Base-by-base conservation (phyloP, 2,113 vertebrate genomes). In the Galemys pyrenaicus region DNA sequence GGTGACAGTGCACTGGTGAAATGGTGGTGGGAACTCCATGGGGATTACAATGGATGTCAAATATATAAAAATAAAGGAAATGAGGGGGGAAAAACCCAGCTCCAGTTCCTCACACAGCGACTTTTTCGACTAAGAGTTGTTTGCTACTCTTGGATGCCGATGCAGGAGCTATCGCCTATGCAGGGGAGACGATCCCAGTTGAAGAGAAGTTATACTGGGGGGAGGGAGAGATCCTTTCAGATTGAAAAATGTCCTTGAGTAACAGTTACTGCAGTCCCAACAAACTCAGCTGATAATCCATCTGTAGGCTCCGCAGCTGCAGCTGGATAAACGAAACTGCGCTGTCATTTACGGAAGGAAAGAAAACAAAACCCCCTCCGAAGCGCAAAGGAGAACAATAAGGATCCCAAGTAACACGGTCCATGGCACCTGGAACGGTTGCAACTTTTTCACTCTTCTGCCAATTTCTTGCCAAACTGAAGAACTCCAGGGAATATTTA, bases 291-390 rank as follows among this genome's bases (percentile, higher is more conserved):
- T 93, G 64, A 92, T 83, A 92, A 96, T 58, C 87, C 80, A 56
- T 89, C 62, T 58, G 79, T 81, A 51, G 51, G 62, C 71, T 60
- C 70, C 13, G 7, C 70, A 95, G 73, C 35, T 19, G 71, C 95
- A 96, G 90, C 95, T 96, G 90, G 65, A 92, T 89, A 92, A 97
- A 95, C 39, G 2, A 96, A 96, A 62, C 51, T n/a, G 15, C 8
- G 15, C 39, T 83, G 74, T 87, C 64, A 22, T 78, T 94, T 94
- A 77, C 84, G 67, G 16, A 49, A 60, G 41, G 37, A 49, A 41
- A 49, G 56, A 54, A 62, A 81, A 68, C 46, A 62, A 86, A 49
- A 17, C 17, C 7, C 19, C 65, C 62, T 74, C 37, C 4, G 35
- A 85, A 87, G 89, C 67, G 87, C 28, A 89, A 84, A 56, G 62